phyloP scores from a whole-genome alignment of 2,888 invertebrate species.

The Drosophila rubida region DNA sequence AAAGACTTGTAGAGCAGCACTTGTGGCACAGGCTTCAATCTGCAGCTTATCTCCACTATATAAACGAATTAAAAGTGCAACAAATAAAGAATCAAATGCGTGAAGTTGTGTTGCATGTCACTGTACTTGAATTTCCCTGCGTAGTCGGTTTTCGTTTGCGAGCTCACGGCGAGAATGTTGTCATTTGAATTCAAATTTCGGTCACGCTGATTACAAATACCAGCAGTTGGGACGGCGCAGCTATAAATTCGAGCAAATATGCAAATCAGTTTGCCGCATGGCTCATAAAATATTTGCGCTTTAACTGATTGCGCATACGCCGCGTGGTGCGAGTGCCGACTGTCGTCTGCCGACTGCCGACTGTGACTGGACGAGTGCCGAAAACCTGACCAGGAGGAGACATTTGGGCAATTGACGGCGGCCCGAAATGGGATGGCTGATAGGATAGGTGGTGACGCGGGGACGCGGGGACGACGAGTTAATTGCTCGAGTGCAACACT shows the following conservation, averaged over 20 bases:
- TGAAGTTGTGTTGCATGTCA: too few species aligned
- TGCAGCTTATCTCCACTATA: too few species aligned
- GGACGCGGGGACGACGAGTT: constrained; percentile 43
- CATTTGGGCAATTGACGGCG: constrained; percentile 44
- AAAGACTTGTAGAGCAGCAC: too few species aligned
- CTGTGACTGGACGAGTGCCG: constrained; percentile 16
- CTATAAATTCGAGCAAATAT: constrained; percentile 64
- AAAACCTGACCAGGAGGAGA: constrained; percentile 64
- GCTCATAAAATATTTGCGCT: constrained; percentile 71
- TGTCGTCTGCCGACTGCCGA: constrained; percentile 19
- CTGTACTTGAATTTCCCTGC: neutral
- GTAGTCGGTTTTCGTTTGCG: constrained; percentile 14
- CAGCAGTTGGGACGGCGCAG: constrained; percentile 24
- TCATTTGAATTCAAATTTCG: constrained; percentile 55
- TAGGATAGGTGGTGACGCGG: neutral
- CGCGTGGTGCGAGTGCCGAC: constrained; percentile 40
- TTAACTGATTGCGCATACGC: constrained; percentile 72
- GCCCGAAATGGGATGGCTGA: neutral
- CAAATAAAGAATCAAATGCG: too few species aligned
- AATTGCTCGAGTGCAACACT: constrained; percentile 70
- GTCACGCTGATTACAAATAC: constrained; percentile 58
- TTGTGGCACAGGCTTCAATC: too few species aligned
- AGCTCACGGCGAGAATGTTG: constrained; percentile 22
- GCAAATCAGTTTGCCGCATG: constrained; percentile 72
- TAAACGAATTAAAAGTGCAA: too few species aligned